phyloP scores from a whole-genome alignment of 1,140 invertebrate genomes.

The Drosophila miranda region DNA sequence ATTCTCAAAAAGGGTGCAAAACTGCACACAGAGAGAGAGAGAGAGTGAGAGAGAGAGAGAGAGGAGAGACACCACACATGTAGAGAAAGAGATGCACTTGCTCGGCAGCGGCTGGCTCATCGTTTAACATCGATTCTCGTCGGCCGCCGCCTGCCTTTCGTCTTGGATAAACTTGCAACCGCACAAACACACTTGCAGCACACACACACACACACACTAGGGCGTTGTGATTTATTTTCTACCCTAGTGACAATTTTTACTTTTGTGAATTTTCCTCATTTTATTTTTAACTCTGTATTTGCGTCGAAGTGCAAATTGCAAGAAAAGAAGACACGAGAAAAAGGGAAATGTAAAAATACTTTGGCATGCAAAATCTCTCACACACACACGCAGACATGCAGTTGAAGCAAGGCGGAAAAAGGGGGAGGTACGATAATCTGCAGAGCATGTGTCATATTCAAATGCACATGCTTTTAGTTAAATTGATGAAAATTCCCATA shows the following conservation, averaged over 20 bases:
- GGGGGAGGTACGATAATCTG: slow-evolving; percentile 25
- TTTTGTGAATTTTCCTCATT: slow-evolving; percentile 61
- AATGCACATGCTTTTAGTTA: slow-evolving; percentile 6
- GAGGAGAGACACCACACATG: slow-evolving; percentile 27
- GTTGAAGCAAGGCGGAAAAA: neutral
- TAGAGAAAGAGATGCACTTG: slow-evolving; percentile 55
- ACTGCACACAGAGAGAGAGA: slow-evolving; percentile 44
- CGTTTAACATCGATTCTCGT: no score
- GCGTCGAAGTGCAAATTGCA: slow-evolving; percentile 59
- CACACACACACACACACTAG: slow-evolving; percentile 11
- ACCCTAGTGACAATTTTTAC: slow-evolving; percentile 75
- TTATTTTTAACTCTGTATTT: slow-evolving; percentile 71
- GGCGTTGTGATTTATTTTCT: slow-evolving; percentile 71
- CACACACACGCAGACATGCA: slow-evolving; percentile 1
- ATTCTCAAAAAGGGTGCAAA: slow-evolving; percentile 68
- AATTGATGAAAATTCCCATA: slow-evolving; percentile 3
- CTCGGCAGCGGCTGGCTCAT: slow-evolving; percentile 7
- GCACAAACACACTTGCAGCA: slow-evolving; percentile 24
- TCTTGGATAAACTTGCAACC: slow-evolving; percentile 45
- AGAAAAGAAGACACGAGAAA: slow-evolving; percentile 31
- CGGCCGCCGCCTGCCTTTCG: neutral
- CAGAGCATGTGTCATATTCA: slow-evolving; percentile 36
- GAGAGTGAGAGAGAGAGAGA: slow-evolving; percentile 13
- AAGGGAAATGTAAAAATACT: slow-evolving; percentile 73
- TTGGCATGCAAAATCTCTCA: slow-evolving; percentile 32